These are phyloP conservation scores for Isoperla grammatica DNA, from an alignment of 2,888 invertebrate genomes.

Conservation along the genomic window DNA sequence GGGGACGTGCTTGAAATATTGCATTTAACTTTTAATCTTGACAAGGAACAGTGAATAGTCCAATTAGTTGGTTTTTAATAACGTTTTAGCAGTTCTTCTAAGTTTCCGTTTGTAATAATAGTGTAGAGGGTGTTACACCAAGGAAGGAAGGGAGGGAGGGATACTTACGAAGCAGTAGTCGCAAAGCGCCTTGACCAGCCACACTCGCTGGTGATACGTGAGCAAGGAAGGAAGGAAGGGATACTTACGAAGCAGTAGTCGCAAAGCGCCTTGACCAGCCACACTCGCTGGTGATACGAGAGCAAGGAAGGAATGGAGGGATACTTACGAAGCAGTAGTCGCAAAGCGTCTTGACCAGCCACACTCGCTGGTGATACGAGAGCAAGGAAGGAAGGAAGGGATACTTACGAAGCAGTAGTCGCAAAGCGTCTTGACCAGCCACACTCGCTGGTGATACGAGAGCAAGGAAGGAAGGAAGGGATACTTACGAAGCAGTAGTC, in stretches of 20 bases:
- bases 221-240: no score
- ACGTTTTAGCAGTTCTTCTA: no score
- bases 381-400: no score
- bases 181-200: conserved; percentile 53
- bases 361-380: conserved; percentile 48
- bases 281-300: conserved; percentile 48
- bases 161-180: conserved; percentile 37
- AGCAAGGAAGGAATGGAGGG: no score
- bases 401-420: conserved; percentile 37
- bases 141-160: no score
- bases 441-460: conserved; percentile 48
- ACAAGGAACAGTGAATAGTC: no score
- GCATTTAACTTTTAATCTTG: no score
- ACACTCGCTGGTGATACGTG: conserved; percentile 48
- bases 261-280: conserved; percentile 53
- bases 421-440: conserved; percentile 53
- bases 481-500: conserved; percentile 37
- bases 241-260: conserved; percentile 37
- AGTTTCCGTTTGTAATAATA: no score
- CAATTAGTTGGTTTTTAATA: no score
- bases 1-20: no score
- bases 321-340: conserved; percentile 37
- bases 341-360: conserved; percentile 53
- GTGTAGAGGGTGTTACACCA: no score
- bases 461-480: no score